phyloP scores from a whole-genome alignment of 2,797 vertebrate genomes.

The Syngnathus acus region DNA sequence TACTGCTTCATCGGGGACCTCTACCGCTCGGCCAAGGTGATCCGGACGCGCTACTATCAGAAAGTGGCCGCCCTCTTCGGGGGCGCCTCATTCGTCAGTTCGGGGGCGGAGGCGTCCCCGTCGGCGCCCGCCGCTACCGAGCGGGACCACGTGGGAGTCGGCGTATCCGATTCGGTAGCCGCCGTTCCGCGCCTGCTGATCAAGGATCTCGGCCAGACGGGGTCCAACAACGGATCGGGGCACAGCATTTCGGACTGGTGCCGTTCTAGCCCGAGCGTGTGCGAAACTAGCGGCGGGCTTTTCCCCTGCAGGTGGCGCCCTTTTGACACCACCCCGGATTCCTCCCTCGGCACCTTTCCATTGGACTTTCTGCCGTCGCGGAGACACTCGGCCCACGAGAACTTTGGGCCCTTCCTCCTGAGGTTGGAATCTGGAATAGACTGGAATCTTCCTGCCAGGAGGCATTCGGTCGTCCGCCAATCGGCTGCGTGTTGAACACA shows the following conservation, averaged over 20 bases:
- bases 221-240: constrained; percentile 33
- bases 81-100: constrained; percentile 50
- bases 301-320: constrained; percentile 44
- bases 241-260: constrained; percentile 61
- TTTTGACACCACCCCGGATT: constrained; percentile 23
- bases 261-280: constrained; percentile 47
- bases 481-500: background rate
- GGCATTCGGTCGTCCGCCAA: constrained; percentile 32
- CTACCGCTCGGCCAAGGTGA: constrained; percentile 81
- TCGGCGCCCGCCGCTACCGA: constrained; percentile 11
- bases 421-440: constrained; percentile 29
- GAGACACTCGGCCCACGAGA: constrained; percentile 31
- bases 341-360: background rate
- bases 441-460: constrained; percentile 28
- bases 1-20: constrained; percentile 89
- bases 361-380: constrained; percentile 3
- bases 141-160: constrained; percentile 28
- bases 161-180: constrained; percentile 45
- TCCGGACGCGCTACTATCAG: constrained; percentile 81
- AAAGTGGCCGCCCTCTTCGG: constrained; percentile 67
- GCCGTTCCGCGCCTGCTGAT: constrained; percentile 63
- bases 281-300: constrained; percentile 19
- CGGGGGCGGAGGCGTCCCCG: constrained; percentile 23
- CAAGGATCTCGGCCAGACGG: constrained; percentile 40
- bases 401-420: constrained; percentile 23